These are phyloP conservation scores for Siniperca chuatsi DNA, from an alignment of 2,113 vertebrate genomes.

Conservation along the genomic window DNA sequence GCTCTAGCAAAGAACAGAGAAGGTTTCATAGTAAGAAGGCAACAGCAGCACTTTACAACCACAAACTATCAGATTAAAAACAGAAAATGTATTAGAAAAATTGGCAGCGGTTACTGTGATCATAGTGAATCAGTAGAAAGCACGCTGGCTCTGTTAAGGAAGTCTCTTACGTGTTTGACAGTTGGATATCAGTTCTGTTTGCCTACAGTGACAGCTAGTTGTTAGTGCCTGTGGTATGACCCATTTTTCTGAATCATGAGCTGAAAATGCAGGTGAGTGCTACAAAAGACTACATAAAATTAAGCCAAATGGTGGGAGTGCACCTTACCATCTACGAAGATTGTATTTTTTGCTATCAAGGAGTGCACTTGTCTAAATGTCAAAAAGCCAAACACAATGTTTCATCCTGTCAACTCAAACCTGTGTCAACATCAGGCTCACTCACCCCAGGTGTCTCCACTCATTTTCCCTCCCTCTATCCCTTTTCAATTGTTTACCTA, in stretches of 20 bases:
- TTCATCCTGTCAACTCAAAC: conserved; percentile 65
- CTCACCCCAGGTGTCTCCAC: conserved; percentile 69
- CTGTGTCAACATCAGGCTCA: conserved; percentile 68
- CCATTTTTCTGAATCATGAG: neutral
- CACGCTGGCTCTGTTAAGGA: neutral
- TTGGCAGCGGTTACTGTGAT: neutral
- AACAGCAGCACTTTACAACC: neutral
- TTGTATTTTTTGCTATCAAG: conserved; percentile 20
- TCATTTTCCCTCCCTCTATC: conserved; percentile 50
- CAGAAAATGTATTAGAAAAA: neutral
- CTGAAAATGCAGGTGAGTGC: neutral
- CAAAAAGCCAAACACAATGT: conserved; percentile 65
- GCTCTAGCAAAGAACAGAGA: neutral
- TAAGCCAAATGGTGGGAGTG: neutral
- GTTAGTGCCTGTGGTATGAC: neutral
- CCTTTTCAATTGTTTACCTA: conserved; percentile 70
- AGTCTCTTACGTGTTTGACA: conserved; percentile 23
- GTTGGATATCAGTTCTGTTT: conserved; percentile 1
- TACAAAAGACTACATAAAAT: neutral
- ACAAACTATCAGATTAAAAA: neutral
- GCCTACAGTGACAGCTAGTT: neutral
- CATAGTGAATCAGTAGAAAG: neutral
- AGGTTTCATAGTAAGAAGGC: neutral
- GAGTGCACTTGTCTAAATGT: conserved; percentile 51
- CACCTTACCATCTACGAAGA: neutral